Evolutionary conservation across 2,113 vertebrate genomes (phyloP), one percentile per base, ranked within the genome.

Genomic region (Phyllopteryx taeniolatus): DNA sequence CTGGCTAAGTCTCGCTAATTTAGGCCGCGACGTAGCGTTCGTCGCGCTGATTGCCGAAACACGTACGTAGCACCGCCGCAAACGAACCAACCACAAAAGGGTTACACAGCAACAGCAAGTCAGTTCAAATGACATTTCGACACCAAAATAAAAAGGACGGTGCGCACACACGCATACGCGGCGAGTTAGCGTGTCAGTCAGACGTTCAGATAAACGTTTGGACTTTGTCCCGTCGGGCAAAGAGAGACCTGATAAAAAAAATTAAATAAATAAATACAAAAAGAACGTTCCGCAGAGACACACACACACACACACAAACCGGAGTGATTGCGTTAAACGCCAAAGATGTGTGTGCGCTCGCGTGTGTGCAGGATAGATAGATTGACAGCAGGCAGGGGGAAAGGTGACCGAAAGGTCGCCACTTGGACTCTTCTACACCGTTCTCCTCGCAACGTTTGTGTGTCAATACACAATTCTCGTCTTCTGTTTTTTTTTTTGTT

Each of bases 221-320:
- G 91, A 93, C 91, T 93, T 93, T 91, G 92, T 77, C 79, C 92
- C 43, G 60, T 84, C 70, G 56, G 83, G 87, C 85, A 89, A 87
- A 86, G 77, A 83, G 82, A 76, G 80, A 75, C 2, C 77, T 91
- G 91, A 93, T 93, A 91, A 91, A 64, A 43, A 62, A 51, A 17
- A 27, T 27, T 27, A 27, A 27, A 27, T 27, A 27, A 27, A 27
- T 27, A 39, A 39, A 39, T 5, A 39, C 4, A 49, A 59, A 60
- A 88, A 79, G 61, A n/a, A 75, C 73, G 64, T 78, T 74, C 33
- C 75, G 74, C 75, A 70, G 70, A 79, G 79, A 70, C 60, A 68
- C 82, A 77, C 71, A 78, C 81, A 86, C 83, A 79, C 79, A 70
- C 60, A 70, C 82, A 77, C 71, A 78, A 79, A 86, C 83, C 61